These are phyloP conservation scores for Sus scrofa DNA, from an alignment of 2,113 vertebrate genomes.

Conservation along the genomic window DNA sequence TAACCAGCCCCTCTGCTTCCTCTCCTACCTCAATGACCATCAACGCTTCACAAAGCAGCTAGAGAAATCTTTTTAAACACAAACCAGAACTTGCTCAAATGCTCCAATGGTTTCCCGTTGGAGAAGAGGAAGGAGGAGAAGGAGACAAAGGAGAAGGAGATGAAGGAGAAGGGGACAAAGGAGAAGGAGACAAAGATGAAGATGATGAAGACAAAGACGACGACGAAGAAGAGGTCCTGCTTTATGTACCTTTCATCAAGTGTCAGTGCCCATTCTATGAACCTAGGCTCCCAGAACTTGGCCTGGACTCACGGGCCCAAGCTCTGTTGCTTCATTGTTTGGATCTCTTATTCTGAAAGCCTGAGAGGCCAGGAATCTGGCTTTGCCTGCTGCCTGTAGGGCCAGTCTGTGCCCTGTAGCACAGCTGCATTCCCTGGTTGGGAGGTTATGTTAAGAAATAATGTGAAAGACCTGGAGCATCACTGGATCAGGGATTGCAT, in stretches of 20 bases:
- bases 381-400: neutral
- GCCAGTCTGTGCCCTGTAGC: neutral
- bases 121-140: too few relatives aligned
- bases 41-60: neutral
- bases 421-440: neutral
- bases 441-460: neutral
- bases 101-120: neutral
- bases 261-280: neutral
- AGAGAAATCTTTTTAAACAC: neutral
- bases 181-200: too few relatives aligned
- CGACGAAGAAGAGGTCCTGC: too few relatives aligned
- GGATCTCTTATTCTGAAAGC: neutral
- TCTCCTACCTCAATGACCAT: neutral
- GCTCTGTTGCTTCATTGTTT: accelerated
- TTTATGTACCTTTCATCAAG: neutral
- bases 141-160: neutral
- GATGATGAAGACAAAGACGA: too few relatives aligned
- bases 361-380: neutral
- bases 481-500: neutral
- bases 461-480: neutral
- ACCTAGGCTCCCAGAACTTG: neutral
- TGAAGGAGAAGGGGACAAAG: too few relatives aligned
- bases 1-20: neutral
- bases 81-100: neutral
- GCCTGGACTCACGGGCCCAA: neutral